These are phyloP conservation scores for Myocastor coypus DNA, from an alignment of 2,113 vertebrate genomes.

Conservation along the genomic window DNA sequence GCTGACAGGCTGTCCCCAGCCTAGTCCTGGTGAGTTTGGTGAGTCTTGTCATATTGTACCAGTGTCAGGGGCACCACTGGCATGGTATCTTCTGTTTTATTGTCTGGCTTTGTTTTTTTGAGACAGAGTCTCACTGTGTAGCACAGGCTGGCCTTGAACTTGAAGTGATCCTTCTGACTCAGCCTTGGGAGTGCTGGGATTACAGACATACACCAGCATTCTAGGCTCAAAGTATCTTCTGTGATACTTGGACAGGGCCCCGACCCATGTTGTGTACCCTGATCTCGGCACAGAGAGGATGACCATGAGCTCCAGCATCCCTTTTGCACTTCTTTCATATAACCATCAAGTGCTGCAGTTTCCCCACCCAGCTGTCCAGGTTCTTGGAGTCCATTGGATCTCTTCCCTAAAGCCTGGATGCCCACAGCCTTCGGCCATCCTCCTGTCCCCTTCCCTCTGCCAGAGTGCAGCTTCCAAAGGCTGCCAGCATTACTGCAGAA, in stretches of 20 bases:
- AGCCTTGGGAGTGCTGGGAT: neutral
- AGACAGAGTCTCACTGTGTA: neutral
- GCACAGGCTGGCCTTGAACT: neutral
- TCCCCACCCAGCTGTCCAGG: neutral
- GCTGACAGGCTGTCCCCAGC: neutral
- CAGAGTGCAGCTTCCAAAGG: neutral
- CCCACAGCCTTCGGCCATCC: neutral
- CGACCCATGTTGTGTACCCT: neutral
- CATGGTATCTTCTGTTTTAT: neutral
- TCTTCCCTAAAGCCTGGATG: neutral
- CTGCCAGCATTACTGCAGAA: neutral
- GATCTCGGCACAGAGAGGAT: neutral
- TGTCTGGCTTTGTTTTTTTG: neutral
- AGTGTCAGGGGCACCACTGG: neutral
- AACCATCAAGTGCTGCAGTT: neutral
- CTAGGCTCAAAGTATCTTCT: neutral
- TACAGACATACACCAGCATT: neutral
- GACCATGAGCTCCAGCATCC: neutral
- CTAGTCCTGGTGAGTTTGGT: neutral
- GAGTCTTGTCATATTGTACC: neutral
- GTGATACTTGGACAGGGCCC: neutral
- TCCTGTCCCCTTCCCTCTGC: neutral
- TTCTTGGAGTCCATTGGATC: neutral
- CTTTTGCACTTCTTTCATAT: neutral
- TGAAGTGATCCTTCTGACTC: neutral